Evolutionary conservation across 2,113 vertebrate species (phyloP), one percentile per base, ranked within the genome.

Genomic region (Ranitomeya imitator): DNA sequence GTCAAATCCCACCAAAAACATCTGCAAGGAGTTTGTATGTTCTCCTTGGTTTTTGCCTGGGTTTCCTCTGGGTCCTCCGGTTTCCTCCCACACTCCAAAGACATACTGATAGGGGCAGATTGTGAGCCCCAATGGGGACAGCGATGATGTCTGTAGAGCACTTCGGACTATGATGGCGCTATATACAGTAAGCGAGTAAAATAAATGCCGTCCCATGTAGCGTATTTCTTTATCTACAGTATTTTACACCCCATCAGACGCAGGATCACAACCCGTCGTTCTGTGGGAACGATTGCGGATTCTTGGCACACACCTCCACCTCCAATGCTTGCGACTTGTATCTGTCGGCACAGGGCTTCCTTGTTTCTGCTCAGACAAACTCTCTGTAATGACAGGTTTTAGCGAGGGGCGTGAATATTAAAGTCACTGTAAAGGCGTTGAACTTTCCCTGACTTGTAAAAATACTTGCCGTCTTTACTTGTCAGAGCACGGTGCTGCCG

Each of bases 361-460:
- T 55, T 12, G 61, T 86, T 79, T 69, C 59, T 55, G 12, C 37
- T 18, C 80, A 23, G 85, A 21, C 60, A 45, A 54, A 26, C 77
- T 79, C n/a, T 45, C 51, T 18, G 9, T 65, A 67, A 67, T 69
- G 85, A 79, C 60, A 67, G 76, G 74, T 57, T 63, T 51, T 45
- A 51, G 60, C 15, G 61, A 79, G 77, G 61, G 77, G 77, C n/a
- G 85, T 86, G 85, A 69, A 86, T 52, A 55, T 69, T 23, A 67
- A 65, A 77, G 74, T 18, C 37, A 37, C 26, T 54, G 31, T 59
- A 79, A 63, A 80, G 85, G 59, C 7, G 61, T 67, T 86, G 85
- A 86, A 79, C 77, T 79, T 86, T 86, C 45, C 16, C 21, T 63
- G 59, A 61, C 85, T 86, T 79, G 85, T 61, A n/a, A 54, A 51